Conservation (phyloP, 1,140 invertebrate genomes). For the Cydia splendana region DNA sequence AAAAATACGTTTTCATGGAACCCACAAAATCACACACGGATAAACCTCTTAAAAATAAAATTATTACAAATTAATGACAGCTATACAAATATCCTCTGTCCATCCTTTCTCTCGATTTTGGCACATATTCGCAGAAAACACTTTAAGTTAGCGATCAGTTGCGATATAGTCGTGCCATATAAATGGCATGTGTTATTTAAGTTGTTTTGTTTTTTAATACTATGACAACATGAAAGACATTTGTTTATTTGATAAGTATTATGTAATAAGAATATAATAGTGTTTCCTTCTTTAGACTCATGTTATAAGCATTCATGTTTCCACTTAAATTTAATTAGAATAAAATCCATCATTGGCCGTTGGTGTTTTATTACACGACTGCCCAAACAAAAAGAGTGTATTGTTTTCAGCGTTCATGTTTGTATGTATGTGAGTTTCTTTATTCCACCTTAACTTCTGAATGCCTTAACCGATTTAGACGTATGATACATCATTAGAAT, state of each 20-base stretch:
- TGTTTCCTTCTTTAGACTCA: constrained; percentile 79
- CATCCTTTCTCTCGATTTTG: constrained; percentile 41
- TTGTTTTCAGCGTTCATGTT: too few relatives aligned
- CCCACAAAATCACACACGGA: too few relatives aligned
- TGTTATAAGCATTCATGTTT: constrained; percentile 79
- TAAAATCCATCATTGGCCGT: constrained; percentile 77
- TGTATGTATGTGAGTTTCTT: too few relatives aligned
- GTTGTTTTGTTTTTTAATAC: constrained; percentile 35
- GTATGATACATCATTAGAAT: too few relatives aligned
- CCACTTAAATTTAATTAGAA: constrained; percentile 79
- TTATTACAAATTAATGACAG: background rate
- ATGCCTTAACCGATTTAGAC: too few relatives aligned
- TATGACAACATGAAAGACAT: constrained; percentile 71
- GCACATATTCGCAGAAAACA: constrained; percentile 47
- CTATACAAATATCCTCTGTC: constrained; percentile 14
- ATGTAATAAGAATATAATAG: constrained; percentile 77
- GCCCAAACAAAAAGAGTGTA: too few relatives aligned
- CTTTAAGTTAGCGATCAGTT: background rate
- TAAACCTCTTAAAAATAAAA: too few relatives aligned
- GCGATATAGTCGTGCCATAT: constrained; percentile 50
- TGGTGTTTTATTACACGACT: too few relatives aligned
- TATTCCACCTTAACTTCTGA: too few relatives aligned
- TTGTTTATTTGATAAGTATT: constrained; percentile 77
- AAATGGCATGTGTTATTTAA: constrained; percentile 44
- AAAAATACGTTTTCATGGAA: too few relatives aligned